Evolutionary conservation across 2,113 vertebrate genomes (phyloP).

Genomic region (Phyllostomus discolor): DNA sequence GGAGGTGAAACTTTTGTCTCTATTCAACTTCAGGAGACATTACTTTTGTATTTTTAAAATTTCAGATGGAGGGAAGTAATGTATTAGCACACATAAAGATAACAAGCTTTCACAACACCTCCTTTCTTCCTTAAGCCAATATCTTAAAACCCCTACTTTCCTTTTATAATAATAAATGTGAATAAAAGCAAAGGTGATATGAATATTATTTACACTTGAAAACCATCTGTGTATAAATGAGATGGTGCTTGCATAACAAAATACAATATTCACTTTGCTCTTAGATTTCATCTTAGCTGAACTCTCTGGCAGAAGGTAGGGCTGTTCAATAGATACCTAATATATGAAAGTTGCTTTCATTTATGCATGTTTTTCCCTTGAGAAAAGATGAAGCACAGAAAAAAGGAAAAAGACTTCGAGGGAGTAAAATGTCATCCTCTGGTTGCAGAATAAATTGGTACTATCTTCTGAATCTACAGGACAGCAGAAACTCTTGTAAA

Average conservation of each 20-base stretch:
- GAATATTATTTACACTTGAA: conserved; percentile 36
- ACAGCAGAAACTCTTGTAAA: not conserved
- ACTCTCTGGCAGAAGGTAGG: not conserved
- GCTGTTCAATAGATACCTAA: conserved; percentile 8
- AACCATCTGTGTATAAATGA: conserved; percentile 15
- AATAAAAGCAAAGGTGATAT: conserved; percentile 47
- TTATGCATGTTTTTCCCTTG: conserved; percentile 8
- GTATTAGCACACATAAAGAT: not conserved
- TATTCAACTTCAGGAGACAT: conserved; percentile 23
- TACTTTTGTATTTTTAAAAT: conserved; percentile 24
- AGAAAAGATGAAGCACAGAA: conserved; percentile 14
- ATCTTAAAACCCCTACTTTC: not conserved
- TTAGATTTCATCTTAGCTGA: conserved; percentile 35
- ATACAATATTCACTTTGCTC: conserved; percentile 28
- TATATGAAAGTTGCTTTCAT: not conserved
- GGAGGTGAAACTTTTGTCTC: conserved; percentile 51
- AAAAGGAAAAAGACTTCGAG: not conserved
- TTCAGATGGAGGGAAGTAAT: not conserved
- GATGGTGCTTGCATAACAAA: not conserved
- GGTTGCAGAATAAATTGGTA: not conserved
- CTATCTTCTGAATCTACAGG: not conserved
- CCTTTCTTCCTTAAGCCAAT: not conserved
- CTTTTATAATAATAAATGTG: conserved; percentile 30
- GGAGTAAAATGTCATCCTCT: conserved; percentile 13
- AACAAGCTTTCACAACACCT: not conserved